phyloP scores from a whole-genome alignment of 2,888 invertebrate species.

The Apamea sordens region DNA sequence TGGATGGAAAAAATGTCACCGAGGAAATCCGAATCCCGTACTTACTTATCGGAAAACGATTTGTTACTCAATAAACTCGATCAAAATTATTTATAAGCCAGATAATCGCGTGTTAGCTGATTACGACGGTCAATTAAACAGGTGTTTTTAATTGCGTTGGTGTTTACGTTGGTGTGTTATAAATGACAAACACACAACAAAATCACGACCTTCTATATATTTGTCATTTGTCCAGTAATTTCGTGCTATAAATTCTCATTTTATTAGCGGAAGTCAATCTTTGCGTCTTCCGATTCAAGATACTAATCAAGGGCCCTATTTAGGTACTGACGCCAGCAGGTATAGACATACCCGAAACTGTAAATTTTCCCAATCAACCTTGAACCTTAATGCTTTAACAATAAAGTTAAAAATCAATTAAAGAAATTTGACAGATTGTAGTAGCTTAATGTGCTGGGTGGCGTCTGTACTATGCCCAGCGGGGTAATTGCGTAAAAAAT shows the following conservation, averaged over 20 bases:
- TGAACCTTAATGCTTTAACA: too few species aligned
- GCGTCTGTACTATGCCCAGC: too few species aligned
- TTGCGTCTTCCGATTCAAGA: not conserved
- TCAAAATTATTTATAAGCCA: conserved; percentile 20
- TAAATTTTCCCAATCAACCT: too few species aligned
- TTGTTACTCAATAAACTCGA: conserved; percentile 32
- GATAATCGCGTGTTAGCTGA: conserved; percentile 39
- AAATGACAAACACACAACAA: conserved; percentile 34
- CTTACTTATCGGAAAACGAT: conserved; percentile 52
- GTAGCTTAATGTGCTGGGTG: too few species aligned
- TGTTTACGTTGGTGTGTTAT: conserved; percentile 24
- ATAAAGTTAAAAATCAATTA: too few species aligned
- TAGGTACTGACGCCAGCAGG: too few species aligned
- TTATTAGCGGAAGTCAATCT: conserved; percentile 18
- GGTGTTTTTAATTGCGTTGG: conserved; percentile 43
- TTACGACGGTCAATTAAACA: conserved; percentile 57
- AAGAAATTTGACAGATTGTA: too few species aligned
- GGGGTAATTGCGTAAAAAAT: too few species aligned
- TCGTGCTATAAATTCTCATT: conserved; percentile 3
- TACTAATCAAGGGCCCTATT: too few species aligned
- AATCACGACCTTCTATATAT: conserved; percentile 31
- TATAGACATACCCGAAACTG: too few species aligned
- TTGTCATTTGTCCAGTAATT: too few species aligned
- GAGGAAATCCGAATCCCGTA: conserved; percentile 60
- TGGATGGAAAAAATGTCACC: conserved; percentile 60